Percentiles rank a stretch among this genome's conserved stretches.
These are phyloP conservation scores for Neotoxoptera formosana DNA, from an alignment of 1,140 invertebrate species.

Conservation along the genomic window DNA sequence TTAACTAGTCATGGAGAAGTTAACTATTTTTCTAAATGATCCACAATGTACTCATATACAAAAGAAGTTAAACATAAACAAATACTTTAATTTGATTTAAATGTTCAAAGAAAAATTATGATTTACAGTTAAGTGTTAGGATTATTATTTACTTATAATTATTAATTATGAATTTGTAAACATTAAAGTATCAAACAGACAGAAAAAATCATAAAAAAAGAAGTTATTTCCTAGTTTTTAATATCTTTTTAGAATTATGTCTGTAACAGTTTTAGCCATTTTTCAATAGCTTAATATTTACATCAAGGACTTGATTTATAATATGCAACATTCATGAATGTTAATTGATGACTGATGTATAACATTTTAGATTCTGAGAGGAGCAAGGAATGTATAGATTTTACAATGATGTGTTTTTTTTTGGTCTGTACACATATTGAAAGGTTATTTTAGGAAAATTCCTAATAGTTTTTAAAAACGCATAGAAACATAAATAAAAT, in stretches of 20 bases:
- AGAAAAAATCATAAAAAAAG: no score
- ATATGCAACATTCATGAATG: not conserved
- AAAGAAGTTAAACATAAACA: constrained; percentile 19
- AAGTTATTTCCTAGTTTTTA: no score
- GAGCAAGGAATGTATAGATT: no score
- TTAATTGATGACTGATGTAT: not conserved
- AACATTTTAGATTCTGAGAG: no score
- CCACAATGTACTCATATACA: not conserved
- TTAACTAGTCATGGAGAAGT: constrained; percentile 43
- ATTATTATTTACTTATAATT: not conserved
- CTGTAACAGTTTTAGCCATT: not conserved
- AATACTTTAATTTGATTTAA: not conserved
- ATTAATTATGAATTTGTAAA: no score
- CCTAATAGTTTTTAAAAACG: no score
- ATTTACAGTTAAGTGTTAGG: not conserved
- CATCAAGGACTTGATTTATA: not conserved
- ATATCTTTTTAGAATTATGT: not conserved
- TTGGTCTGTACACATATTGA: no score
- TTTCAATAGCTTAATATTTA: not conserved
- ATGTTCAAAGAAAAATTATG: not conserved
- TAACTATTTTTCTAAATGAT: not conserved
- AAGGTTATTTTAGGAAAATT: no score
- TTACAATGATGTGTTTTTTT: no score
- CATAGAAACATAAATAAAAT: no score
- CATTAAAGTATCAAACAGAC: no score